Conservation (phyloP, 1,140 invertebrate genomes). For the Drosophila baimaii region DNA sequence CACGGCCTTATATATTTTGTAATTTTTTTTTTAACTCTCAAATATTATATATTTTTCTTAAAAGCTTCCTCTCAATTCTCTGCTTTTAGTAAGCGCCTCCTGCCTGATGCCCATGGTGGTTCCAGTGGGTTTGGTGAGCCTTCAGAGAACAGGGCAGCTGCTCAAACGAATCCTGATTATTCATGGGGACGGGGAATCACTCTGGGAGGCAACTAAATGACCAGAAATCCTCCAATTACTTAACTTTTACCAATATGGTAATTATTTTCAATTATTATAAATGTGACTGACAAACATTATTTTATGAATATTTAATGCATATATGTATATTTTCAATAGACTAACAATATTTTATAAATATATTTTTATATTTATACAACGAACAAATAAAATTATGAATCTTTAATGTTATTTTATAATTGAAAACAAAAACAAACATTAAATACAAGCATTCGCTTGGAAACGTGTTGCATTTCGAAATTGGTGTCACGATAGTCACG, state of each 20-base stretch:
- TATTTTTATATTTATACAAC: not conserved
- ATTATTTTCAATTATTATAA: too few species aligned
- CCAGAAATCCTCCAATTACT: too few species aligned
- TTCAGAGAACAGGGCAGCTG: slow-evolving; percentile 84
- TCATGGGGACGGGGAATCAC: slow-evolving; percentile 90
- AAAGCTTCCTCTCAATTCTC: slow-evolving; percentile 15
- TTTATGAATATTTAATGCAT: not conserved
- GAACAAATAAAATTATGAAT: not conserved
- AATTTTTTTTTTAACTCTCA: too few species aligned
- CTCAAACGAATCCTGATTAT: slow-evolving; percentile 85
- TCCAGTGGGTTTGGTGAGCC: slow-evolving; percentile 88
- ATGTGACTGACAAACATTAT: not conserved
- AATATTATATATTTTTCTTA: too few species aligned
- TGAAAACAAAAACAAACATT: not conserved
- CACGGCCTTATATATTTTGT: too few species aligned
- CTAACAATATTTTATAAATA: not conserved
- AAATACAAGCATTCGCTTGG: not conserved
- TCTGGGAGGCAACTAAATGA: slow-evolving; percentile 85
- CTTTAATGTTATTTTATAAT: not conserved
- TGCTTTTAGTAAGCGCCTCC: slow-evolving; percentile 87
- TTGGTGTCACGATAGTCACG: slow-evolving; percentile 17
- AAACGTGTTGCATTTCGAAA: not conserved
- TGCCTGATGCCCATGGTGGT: slow-evolving; percentile 88
- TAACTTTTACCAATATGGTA: too few species aligned
- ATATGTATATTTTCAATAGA: not conserved